Evolutionary conservation across 2,797 vertebrate species (phyloP).

Genomic region (Coccyzus lansbergi): DNA sequence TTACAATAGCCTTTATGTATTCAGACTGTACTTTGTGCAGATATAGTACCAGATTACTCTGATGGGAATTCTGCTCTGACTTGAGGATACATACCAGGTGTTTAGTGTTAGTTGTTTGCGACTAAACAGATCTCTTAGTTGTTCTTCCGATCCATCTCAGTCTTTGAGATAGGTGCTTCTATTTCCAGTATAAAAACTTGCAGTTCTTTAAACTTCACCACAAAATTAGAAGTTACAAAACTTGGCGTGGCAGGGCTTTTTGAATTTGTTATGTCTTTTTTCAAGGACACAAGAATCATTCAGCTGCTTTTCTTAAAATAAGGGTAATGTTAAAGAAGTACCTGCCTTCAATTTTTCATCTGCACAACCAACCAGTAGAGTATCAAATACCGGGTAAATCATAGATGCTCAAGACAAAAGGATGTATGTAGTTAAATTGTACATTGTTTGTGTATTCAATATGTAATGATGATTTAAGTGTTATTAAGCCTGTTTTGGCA

Average conservation of each 20-base stretch:
- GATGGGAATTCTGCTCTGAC: not conserved
- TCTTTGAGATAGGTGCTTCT: not conserved
- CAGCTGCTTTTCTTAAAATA: not conserved
- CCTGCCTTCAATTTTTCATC: not conserved
- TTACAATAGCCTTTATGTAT: not conserved
- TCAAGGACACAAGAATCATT: not conserved
- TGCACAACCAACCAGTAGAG: not conserved
- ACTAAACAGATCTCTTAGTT: not conserved
- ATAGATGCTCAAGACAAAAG: not conserved
- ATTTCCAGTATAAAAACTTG: not conserved
- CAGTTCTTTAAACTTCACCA: not conserved
- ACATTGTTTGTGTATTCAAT: not conserved
- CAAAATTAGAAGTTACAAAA: fast-evolving
- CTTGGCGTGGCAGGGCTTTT: too few relatives aligned
- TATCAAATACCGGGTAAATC: not conserved
- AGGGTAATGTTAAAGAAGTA: not conserved
- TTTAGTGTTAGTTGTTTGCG: not conserved
- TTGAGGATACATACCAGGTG: fast-evolving
- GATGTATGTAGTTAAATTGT: not conserved
- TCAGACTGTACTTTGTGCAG: not conserved
- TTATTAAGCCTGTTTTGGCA: not conserved
- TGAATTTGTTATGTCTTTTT: not conserved
- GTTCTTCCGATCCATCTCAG: not conserved
- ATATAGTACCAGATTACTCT: too few relatives aligned
- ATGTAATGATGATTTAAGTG: not conserved